Conservation (phyloP, 2,113 vertebrate species). For the Otocyon megalotis region DNA sequence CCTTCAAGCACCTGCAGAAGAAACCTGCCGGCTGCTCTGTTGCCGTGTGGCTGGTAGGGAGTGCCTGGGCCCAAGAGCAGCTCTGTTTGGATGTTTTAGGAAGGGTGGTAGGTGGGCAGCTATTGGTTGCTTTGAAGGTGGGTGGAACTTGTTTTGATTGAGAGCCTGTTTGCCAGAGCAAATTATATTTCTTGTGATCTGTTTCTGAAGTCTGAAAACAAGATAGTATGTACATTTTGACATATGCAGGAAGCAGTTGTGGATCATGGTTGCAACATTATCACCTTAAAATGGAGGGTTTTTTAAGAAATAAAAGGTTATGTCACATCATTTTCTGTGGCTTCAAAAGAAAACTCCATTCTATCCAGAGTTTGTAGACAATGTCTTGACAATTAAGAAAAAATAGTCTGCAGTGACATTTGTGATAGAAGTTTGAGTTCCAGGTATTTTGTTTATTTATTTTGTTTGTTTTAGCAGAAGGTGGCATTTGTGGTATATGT, state of each 20-base stretch:
- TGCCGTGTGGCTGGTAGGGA: not conserved
- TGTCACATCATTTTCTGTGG: not conserved
- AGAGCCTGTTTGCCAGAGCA: slow-evolving; percentile 82
- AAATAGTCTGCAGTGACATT: not conserved
- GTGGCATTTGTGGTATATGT: not conserved
- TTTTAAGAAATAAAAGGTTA: not conserved
- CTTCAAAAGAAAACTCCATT: slow-evolving; percentile 20
- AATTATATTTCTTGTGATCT: slow-evolving; percentile 53
- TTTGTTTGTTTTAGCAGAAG: not conserved
- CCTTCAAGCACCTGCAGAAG: slow-evolving; percentile 67
- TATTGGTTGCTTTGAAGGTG: slow-evolving; percentile 91
- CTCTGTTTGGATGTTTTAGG: slow-evolving; percentile 87
- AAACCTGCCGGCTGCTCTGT: not conserved
- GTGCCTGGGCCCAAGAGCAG: slow-evolving; percentile 78
- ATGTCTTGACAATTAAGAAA: slow-evolving; percentile 36
- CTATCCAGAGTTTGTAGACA: slow-evolving; percentile 32
- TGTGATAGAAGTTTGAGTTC: slow-evolving; percentile 30
- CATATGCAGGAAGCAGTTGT: accelerated
- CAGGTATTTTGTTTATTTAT: not conserved
- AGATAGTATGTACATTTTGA: not conserved
- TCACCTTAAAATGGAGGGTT: not conserved
- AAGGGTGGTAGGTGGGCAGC: slow-evolving; percentile 85
- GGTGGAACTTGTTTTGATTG: slow-evolving; percentile 88
- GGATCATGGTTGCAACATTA: not conserved
- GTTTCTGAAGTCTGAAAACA: not conserved